Evolutionary conservation across 2,888 invertebrate species (phyloP), one percentile per base, ranked within the genome.

Genomic region (Chirona hameri): DNA sequence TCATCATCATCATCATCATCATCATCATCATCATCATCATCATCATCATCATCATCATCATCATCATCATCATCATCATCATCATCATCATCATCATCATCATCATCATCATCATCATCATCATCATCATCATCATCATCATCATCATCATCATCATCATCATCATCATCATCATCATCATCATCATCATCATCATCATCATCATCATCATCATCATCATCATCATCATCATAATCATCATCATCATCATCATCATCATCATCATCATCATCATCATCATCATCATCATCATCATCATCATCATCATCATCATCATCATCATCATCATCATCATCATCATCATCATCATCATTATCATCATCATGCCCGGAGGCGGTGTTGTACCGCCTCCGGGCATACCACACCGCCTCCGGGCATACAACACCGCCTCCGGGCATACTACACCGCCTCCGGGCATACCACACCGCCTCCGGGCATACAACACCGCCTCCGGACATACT

Each of bases 241-340:
- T n/a, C n/a, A n/a, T n/a, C n/a, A 72, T 72, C 72, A 72, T 15
- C 9, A 72, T 72, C 72, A 72, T 15, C 72, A 72, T 72, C 72
- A 2, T 2, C 27, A 72, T 72, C 72, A 29, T 29, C 27, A 72
- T 72, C 15, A 72, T 15, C 72, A 7, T 69, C 69, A 4, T 10
- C 9, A 72, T 72, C 72, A 72, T 15, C 9, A 72, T 72, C 72
- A 72, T 15, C 72, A 72, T 72, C 72, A 2, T 2, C 27, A 72
- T 72, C 72, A 29, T 29, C 27, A 72, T 72, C 15, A 72, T 15
- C 72, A 7, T 69, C 69, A 4, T 10, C 9, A 72, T 72, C 72
- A 72, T 15, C 9, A 72, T 72, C 72, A 72, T 15, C 72, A 72
- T 72, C 72, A 2, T 2, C 27, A 72, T 72, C 72, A 29, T 29